Conservation (phyloP, 2,113 vertebrate genomes). For the Actinemys pallida region DNA sequence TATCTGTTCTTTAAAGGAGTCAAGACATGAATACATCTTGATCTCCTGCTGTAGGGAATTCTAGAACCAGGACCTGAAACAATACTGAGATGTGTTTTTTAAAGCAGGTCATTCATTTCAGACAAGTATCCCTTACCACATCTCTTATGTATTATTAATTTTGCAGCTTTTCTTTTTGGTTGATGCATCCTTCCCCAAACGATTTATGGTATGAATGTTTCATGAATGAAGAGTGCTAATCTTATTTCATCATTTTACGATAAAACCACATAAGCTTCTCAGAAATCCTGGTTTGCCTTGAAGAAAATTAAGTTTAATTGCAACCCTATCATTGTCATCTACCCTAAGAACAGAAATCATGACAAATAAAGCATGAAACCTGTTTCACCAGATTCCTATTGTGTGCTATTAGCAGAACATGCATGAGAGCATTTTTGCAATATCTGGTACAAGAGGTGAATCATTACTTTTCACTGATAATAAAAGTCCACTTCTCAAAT, state of each 20-base stretch:
- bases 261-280: conserved; percentile 50
- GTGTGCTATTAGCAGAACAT: accelerated
- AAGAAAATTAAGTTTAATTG: not conserved
- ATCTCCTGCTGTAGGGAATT: not conserved
- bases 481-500: not conserved
- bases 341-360: not conserved
- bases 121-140: conserved; percentile 1
- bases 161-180: conserved; percentile 39
- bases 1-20: not conserved
- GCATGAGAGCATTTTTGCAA: accelerated
- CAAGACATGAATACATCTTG: not conserved
- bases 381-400: accelerated
- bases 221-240: conserved; percentile 47
- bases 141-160: conserved; percentile 55
- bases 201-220: conserved; percentile 39
- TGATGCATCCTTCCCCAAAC: conserved; percentile 38
- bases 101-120: conserved; percentile 52
- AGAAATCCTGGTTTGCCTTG: conserved; percentile 22
- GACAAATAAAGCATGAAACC: accelerated
- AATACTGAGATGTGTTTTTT: conserved; percentile 6
- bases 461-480: not conserved
- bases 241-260: conserved; percentile 5
- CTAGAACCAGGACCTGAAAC: not conserved
- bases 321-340: not conserved
- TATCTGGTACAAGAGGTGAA: accelerated